Conservation (phyloP, 2,888 invertebrate genomes). For the Lasioglossum morio region DNA sequence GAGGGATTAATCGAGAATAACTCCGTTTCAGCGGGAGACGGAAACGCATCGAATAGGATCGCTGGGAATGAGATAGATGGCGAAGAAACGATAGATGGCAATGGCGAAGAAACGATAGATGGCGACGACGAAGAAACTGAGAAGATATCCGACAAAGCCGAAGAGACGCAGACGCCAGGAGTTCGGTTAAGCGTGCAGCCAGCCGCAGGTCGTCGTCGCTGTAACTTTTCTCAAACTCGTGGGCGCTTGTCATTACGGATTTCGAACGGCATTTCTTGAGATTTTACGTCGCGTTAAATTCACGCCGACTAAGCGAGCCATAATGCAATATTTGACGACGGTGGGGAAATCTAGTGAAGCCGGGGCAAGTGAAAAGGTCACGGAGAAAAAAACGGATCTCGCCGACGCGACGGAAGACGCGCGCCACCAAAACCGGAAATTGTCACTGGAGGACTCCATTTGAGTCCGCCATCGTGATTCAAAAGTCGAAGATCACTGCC, state of each 20-base stretch:
- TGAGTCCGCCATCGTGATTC: background rate
- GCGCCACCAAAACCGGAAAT: background rate
- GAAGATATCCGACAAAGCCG: background rate
- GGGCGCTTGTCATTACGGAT: background rate
- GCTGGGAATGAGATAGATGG: background rate
- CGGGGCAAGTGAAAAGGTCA: background rate
- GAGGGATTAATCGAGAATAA: constrained; percentile 42
- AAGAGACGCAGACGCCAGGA: background rate
- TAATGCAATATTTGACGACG: background rate
- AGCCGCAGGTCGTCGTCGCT: constrained; percentile 27
- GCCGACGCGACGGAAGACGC: background rate
- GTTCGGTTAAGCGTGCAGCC: background rate
- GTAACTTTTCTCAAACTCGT: constrained; percentile 21
- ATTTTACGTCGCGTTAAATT: background rate
- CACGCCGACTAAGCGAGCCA: background rate
- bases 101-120: background rate
- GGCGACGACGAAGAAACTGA: background rate
- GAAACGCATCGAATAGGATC: background rate
- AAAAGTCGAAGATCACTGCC: background rate
- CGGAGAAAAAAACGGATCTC: background rate
- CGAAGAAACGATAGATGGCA: no score
- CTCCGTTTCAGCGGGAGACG: constrained; percentile 32
- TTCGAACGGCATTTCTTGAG: background rate
- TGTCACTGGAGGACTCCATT: constrained; percentile 6
- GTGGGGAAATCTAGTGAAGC: background rate